Evolutionary conservation across 2,888 invertebrate genomes (phyloP).

Genomic region (Clistopyga incitator): DNA sequence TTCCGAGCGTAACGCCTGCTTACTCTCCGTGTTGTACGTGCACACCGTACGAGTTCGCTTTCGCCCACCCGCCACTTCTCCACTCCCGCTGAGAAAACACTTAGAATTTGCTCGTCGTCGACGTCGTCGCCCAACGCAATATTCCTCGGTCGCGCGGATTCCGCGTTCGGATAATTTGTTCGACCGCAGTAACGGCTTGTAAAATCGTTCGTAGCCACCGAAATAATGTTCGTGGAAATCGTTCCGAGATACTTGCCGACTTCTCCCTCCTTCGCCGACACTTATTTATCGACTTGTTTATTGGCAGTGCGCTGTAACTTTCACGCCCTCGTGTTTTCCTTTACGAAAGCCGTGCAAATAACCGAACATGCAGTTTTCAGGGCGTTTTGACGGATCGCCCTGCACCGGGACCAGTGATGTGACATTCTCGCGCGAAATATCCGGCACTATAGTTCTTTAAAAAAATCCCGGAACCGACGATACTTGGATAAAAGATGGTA

Average conservation of each 20-base stretch:
- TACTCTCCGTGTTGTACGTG: constrained; percentile 9
- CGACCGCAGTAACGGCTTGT: constrained; percentile 39
- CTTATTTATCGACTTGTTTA: constrained; percentile 19
- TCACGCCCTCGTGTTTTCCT: not conserved
- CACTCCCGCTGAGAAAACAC: constrained; percentile 21
- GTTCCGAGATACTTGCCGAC: constrained; percentile 9
- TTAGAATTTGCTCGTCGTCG: constrained; percentile 31
- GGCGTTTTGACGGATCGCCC: not conserved
- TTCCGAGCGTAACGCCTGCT: constrained; percentile 45
- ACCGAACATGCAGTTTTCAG: not conserved
- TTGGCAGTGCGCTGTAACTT: not conserved
- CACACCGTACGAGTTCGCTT: constrained; percentile 1
- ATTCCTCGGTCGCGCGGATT: not conserved
- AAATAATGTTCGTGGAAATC: constrained; percentile 45
- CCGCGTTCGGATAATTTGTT: constrained; percentile 42
- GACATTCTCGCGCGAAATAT: no score
- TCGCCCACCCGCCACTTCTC: constrained; percentile 13
- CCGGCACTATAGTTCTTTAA: no score
- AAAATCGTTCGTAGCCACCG: constrained; percentile 35
- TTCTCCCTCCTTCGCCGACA: not conserved
- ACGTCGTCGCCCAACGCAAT: constrained; percentile 26
- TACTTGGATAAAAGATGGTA: no score
- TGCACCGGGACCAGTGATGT: no score
- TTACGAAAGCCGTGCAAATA: not conserved
- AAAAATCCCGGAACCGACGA: no score